Conservation (phyloP, 2,888 invertebrate genomes). For the Eilema caniola region DNA sequence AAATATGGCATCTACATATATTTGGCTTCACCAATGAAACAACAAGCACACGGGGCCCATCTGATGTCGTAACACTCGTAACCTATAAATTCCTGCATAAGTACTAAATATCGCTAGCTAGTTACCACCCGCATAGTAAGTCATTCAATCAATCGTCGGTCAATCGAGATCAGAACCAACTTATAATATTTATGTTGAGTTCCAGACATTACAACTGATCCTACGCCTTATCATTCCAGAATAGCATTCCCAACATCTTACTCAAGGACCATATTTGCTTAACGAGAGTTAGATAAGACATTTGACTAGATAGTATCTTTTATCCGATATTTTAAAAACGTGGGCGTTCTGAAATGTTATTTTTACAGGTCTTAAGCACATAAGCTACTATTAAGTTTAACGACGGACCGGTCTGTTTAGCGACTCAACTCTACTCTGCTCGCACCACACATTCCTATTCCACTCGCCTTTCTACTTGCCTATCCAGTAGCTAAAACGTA, state of each 20-base stretch:
- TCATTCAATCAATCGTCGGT: not conserved
- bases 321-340: not conserved
- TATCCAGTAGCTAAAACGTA: not conserved
- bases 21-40: not conserved
- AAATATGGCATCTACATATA: no score
- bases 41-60: not conserved
- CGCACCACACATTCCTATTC: not conserved
- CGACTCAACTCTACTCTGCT: not conserved
- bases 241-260: not conserved
- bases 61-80: not conserved
- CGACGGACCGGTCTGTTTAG: not conserved
- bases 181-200: not conserved
- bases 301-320: not conserved
- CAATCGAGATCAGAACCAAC: not conserved
- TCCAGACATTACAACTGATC: not conserved
- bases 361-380: not conserved
- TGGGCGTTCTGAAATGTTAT: not conserved
- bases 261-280: not conserved
- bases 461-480: not conserved
- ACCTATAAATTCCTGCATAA: not conserved
- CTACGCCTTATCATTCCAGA: not conserved
- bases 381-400: not conserved
- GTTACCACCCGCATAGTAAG: not conserved
- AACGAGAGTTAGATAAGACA: not conserved
- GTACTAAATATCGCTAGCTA: not conserved